phyloP scores from a whole-genome alignment of 2,888 invertebrate genomes.

The Ormyrus nitidulus region DNA sequence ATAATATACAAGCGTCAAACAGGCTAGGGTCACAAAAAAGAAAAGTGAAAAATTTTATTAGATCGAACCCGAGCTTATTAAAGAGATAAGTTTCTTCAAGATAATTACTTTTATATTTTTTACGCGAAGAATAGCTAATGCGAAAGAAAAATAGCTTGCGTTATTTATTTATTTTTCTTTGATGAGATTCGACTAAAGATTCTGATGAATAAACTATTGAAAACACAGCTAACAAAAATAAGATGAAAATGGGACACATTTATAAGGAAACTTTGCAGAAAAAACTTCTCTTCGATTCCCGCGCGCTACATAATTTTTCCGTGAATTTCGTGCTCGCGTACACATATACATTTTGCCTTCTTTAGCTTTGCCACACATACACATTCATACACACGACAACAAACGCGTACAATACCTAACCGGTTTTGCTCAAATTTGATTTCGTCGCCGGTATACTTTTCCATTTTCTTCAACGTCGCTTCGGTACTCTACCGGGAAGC shows the following conservation, averaged over 20 bases:
- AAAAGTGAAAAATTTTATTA: conserved; percentile 30
- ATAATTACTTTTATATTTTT: no score
- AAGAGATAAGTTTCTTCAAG: no score
- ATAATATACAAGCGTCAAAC: conserved; percentile 46
- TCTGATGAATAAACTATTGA: conserved; percentile 5
- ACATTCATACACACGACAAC: conserved; percentile 50
- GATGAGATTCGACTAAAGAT: conserved; percentile 42
- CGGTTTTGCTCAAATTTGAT: conserved; percentile 57
- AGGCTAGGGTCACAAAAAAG: conserved; percentile 12
- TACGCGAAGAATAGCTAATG: not conserved
- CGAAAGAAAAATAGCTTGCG: conserved; percentile 24
- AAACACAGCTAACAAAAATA: conserved; percentile 16
- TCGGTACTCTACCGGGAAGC: conserved; percentile 34
- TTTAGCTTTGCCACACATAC: conserved; percentile 30
- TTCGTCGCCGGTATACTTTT: conserved; percentile 45
- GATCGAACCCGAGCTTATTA: no score
- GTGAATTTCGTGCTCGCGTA: conserved; percentile 28
- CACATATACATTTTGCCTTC: conserved; percentile 37
- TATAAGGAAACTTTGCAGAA: conserved; percentile 11
- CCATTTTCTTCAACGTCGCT: conserved; percentile 8
- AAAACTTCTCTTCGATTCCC: conserved; percentile 41
- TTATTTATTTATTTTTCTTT: conserved; percentile 30
- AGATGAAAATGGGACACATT: not conserved
- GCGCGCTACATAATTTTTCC: conserved; percentile 42
- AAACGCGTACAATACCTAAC: conserved; percentile 48